Evolutionary conservation across 37 sponge, comb jelly and placozoan genomes (phyloP).

Genomic region (Petrosia ficiformis): DNA sequence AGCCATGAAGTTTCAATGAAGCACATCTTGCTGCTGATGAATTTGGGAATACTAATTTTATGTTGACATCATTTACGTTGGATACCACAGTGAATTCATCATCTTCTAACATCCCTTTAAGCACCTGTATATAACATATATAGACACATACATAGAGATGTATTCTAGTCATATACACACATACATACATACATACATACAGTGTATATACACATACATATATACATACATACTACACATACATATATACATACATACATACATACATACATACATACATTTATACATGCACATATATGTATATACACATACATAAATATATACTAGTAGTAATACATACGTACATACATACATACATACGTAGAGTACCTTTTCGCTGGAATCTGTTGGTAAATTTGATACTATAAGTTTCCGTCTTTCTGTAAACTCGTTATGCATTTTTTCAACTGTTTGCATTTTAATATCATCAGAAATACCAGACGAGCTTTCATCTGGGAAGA

Average conservation of each 20-base stretch:
- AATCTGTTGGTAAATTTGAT: conserved; percentile 18
- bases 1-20: not conserved
- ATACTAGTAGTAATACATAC: no score
- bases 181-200: no score
- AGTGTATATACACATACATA: no score
- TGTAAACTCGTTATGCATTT: conserved; percentile 31
- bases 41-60: conserved; percentile 18
- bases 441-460: not conserved
- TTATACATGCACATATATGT: not conserved
- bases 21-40: conserved; percentile 8
- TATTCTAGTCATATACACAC: not conserved
- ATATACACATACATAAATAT: not conserved
- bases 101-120: conserved; percentile 1
- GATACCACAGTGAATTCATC: conserved; percentile 9
- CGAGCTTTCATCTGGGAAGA: no score
- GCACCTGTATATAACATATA: not conserved
- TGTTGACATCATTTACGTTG: conserved; percentile 24
- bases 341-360: no score
- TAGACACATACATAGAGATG: not conserved
- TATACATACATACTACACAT: no score
- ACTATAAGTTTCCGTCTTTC: conserved; percentile 23
- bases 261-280: conserved; percentile 2
- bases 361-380: conserved; percentile 24
- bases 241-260: conserved; percentile 4
- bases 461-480: no score